Evolutionary conservation across 2,113 vertebrate species (phyloP), one percentile per base, ranked within the genome.

Genomic region (Agapornis roseicollis): DNA sequence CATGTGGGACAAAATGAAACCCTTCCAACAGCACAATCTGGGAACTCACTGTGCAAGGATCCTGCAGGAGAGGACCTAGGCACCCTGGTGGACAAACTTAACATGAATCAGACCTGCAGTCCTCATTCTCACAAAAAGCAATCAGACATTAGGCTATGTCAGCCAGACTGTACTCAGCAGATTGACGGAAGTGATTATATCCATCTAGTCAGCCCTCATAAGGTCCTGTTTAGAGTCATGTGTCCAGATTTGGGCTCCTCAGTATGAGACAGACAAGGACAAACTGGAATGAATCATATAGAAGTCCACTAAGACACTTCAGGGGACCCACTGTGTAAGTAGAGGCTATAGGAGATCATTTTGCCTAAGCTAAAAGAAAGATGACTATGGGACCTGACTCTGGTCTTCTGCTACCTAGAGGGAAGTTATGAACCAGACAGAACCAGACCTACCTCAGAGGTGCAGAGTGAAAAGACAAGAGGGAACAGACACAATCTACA

Each of bases 241-340:
- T 69, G 42, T 42, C 15, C 17, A 29, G 27, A 79, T 55, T 19
- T 82, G 56, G 61, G 33, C 39, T 88, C 35, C 29, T 90, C 35
- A 17, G 23, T 18, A 71, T 3, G 13, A 63, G 17, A 71, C 5
- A 44, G 52, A 46, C 12, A 3, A 0, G 23, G 28, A 74, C 7
- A 86, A 64, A 68, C 37, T 12, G 22, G 42, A 88, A 58, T 42
- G 25, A 90, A 85, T 11, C 2, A 2, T 50, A 56, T 0, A 56
- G 27, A n/a, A 85, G 19, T 35, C 61, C 25, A 35, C 19, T 16
- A 53, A 63, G 22, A 78, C 33, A 49, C 13, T 49, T 44, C 17
- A 0, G 5, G 23, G 63, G 7, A 64, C 17, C 6, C 25, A 55
- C 47, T 5, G 8, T 2, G 6, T 9, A 68, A 92, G 33, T 0